phyloP scores from a whole-genome alignment of 2,113 vertebrate species.

The Pseudorhombus dupliciocellatus region DNA sequence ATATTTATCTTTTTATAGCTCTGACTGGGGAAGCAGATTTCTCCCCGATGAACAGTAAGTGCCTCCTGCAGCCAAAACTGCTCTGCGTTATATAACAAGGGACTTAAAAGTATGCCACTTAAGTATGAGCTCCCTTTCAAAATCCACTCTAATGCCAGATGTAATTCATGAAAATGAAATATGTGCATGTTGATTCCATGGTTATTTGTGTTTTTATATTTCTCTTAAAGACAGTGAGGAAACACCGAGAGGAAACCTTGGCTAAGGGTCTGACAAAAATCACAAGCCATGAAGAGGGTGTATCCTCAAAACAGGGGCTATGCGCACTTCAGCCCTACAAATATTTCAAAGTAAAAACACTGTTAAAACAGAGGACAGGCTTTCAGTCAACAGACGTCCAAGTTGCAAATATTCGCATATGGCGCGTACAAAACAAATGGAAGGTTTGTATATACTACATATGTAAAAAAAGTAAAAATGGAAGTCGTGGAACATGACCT shows the following conservation, averaged over 20 bases:
- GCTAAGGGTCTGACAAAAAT: slow-evolving; percentile 8
- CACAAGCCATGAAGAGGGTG: neutral
- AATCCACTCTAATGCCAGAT: neutral
- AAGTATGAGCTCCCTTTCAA: slow-evolving; percentile 21
- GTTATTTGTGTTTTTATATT: neutral
- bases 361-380: too few relatives aligned
- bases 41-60: slow-evolving; percentile 49
- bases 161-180: slow-evolving; percentile 6
- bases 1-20: slow-evolving; percentile 66
- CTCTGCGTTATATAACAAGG: slow-evolving; percentile 59
- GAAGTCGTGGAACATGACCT: too few relatives aligned
- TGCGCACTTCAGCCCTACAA: too few relatives aligned
- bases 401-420: too few relatives aligned
- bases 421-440: too few relatives aligned
- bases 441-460: too few relatives aligned
- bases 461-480: too few relatives aligned
- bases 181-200: slow-evolving; percentile 13
- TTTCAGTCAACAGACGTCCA: too few relatives aligned
- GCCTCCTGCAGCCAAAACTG: slow-evolving; percentile 51
- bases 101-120: slow-evolving; percentile 36
- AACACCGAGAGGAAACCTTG: slow-evolving; percentile 21
- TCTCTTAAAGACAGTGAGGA: slow-evolving; percentile 6
- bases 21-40: slow-evolving; percentile 56
- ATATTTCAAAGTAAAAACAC: too few relatives aligned
- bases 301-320: slow-evolving; percentile 2